Evolutionary conservation across 2,113 vertebrate genomes (phyloP), one percentile per base, ranked within the genome.

Genomic region (Taurulus bubalis): DNA sequence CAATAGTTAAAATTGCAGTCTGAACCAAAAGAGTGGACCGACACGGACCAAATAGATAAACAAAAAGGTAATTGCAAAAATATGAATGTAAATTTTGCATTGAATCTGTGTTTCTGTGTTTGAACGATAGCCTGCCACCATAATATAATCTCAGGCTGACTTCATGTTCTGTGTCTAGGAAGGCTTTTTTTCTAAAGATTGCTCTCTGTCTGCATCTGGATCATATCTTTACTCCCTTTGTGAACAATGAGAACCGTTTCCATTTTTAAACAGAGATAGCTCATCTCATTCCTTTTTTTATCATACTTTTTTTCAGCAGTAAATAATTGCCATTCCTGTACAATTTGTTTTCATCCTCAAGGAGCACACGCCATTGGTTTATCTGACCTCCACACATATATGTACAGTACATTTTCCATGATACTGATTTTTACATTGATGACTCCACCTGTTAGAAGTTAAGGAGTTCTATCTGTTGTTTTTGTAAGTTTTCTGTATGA

Each of bases 361-460:
- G 22, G 45, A 62, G 32, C 34, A 63, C 70, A 77, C 74, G 63
- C 71, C 60, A 53, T 58, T 66, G 73, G 74, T 76, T 77, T 66
- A 69, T 56, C 26, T 30, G 32, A 55, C 71, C 79, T 49, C 14
- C 47, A 47, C 26, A 69, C 10, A 42, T 64, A 69, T 58, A 62
- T 55, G 38, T 79, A 76, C 30, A 40, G 62, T 34, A 47, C 40
- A 65, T 77, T 76, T 84, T 85, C 76, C 64, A 59, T 32, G 56
- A 63, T 11, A 15, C 71, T 79, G 67, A 82, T 75, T 71, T 55
- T 53, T 34, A 14, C 74, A 42, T 36, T 24, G 47, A 75, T 16
- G 8, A 4, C 67, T 73, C 64, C 81, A 85, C 85, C 87, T 91
- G 90, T 78, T 90, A 76, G 18, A 86, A 53, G 72, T 89, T 93